A percentile compares a stretch with the other conserved stretches of the same genome.
These are phyloP conservation scores for Plectropomus leopardus DNA, from an alignment of 2,113 vertebrate species.

Conservation along the genomic window DNA sequence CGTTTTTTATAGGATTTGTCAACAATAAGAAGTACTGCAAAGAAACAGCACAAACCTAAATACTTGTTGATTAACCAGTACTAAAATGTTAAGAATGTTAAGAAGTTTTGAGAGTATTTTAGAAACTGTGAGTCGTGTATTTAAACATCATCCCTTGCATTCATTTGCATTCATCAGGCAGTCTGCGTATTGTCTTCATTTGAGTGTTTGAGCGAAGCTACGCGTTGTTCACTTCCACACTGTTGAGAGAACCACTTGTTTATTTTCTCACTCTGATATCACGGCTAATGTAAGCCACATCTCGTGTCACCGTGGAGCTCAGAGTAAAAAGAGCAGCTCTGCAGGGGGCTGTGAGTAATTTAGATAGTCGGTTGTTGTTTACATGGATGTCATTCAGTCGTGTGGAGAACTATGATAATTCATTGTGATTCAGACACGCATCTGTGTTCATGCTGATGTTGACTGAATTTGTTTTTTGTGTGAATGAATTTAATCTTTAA, in stretches of 20 bases:
- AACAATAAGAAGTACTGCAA: neutral
- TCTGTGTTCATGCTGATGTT: neutral
- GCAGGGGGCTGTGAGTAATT: slow-evolving; percentile 26
- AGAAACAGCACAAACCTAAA: neutral
- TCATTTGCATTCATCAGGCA: neutral
- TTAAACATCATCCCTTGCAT: neutral
- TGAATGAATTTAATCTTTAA: neutral
- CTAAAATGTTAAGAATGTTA: neutral
- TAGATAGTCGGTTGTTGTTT: slow-evolving; percentile 15
- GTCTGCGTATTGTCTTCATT: neutral
- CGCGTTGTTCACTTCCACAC: neutral
- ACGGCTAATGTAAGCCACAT: neutral
- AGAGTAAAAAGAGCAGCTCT: slow-evolving; percentile 30
- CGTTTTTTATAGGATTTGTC: neutral
- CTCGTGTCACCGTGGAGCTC: slow-evolving; percentile 10
- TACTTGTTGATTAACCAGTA: neutral
- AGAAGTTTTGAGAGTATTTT: neutral
- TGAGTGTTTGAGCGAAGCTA: slow-evolving; percentile 17
- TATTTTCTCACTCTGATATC: slow-evolving; percentile 39
- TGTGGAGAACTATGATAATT: neutral
- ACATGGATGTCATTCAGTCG: slow-evolving; percentile 1
- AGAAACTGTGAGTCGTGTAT: neutral
- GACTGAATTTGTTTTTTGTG: neutral
- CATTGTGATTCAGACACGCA: neutral
- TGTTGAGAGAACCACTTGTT: slow-evolving; percentile 16